Percentiles rank a stretch among this genome's conserved stretches.
Conservation (phyloP, 2,888 invertebrate species). For the Myopa testacea region DNA sequence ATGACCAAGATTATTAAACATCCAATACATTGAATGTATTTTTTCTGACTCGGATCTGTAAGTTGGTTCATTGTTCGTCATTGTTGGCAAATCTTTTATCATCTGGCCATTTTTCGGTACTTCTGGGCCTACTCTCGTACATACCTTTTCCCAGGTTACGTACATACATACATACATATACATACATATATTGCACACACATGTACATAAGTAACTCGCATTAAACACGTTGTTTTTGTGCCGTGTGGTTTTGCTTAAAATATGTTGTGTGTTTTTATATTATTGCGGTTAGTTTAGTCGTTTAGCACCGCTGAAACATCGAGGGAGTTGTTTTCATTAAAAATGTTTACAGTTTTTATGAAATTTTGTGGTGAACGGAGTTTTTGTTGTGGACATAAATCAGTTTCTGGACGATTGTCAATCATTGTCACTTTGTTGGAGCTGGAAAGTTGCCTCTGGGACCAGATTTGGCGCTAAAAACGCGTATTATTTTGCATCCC, state of each 20-base stretch:
- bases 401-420: constrained; percentile 31
- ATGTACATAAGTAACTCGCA: too few species aligned
- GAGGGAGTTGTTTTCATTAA: constrained; percentile 54
- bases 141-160: too few species aligned
- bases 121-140: too few species aligned
- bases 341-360: constrained; percentile 58
- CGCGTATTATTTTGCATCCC: background rate
- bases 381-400: constrained; percentile 39
- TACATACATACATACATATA: too few species aligned
- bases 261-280: background rate
- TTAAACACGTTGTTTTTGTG: too few species aligned
- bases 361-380: constrained; percentile 17
- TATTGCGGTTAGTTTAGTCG: constrained; percentile 32
- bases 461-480: constrained; percentile 7
- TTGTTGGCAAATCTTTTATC: too few species aligned
- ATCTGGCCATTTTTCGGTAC: too few species aligned
- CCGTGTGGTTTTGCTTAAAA: background rate
- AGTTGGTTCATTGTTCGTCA: too few species aligned
- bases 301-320: constrained; percentile 15
- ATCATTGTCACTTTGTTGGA: constrained; percentile 3
- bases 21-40: too few species aligned
- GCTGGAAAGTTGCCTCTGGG: constrained; percentile 31
- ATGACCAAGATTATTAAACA: too few species aligned
- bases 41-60: too few species aligned
- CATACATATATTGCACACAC: too few species aligned